Conservation (phyloP, 2,113 vertebrate genomes). For the Nanorana parkeri region DNA sequence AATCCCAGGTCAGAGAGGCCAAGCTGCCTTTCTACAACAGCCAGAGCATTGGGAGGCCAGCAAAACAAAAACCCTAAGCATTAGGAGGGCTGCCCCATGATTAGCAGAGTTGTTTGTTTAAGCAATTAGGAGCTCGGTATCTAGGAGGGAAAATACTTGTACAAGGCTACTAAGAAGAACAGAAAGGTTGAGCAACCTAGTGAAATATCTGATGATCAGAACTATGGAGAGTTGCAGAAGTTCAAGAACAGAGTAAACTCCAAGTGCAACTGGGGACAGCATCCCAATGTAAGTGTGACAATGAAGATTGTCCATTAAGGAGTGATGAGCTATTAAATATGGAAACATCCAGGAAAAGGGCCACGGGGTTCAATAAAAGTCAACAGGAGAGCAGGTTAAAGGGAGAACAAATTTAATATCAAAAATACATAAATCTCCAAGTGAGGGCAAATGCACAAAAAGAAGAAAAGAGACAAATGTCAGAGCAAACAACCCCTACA, state of each 20-base stretch:
- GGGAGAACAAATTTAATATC: slow-evolving; percentile 95
- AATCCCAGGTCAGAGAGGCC: slow-evolving; percentile 91
- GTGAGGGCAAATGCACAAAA: slow-evolving; percentile 85
- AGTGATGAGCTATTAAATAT: slow-evolving; percentile 86
- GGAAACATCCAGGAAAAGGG: slow-evolving; percentile 88
- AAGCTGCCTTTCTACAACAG: slow-evolving; percentile 81
- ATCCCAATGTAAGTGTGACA: slow-evolving; percentile 68
- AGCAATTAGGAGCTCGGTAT: slow-evolving; percentile 95
- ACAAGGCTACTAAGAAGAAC: slow-evolving; percentile 75
- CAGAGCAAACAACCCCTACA: slow-evolving; percentile 85
- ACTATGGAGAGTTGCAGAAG: slow-evolving; percentile 89
- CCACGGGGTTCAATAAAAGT: slow-evolving; percentile 92
- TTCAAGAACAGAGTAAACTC: slow-evolving; percentile 99
- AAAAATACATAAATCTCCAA: slow-evolving; percentile 98
- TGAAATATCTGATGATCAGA: slow-evolving; percentile 78
- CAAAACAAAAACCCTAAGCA: slow-evolving; percentile 86
- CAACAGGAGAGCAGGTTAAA: slow-evolving; percentile 95
- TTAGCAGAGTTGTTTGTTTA: slow-evolving; percentile 93
- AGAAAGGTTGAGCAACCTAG: slow-evolving; percentile 81
- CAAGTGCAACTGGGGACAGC: slow-evolving; percentile 81
- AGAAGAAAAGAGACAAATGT: slow-evolving; percentile 84
- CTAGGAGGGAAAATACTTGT: slow-evolving; percentile 78
- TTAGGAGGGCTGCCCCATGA: slow-evolving; percentile 79
- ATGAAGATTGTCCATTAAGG: slow-evolving; percentile 64
- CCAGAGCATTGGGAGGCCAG: slow-evolving; percentile 77